Base-by-base conservation (phyloP, 2,797 vertebrate species). In the Epinephelus malabaricus region DNA sequence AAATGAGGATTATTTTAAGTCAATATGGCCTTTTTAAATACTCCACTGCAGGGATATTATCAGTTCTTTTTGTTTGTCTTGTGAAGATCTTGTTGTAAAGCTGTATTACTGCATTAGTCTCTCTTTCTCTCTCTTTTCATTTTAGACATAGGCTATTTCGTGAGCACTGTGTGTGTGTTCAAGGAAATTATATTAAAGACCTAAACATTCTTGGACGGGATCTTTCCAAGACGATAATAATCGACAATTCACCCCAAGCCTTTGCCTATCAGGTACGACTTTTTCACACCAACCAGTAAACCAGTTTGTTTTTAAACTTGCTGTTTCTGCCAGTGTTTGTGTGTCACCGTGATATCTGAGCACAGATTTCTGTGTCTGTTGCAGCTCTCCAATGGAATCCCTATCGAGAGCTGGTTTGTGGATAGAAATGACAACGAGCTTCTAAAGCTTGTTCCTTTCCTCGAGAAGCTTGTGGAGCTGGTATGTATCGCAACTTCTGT, bases 351-450 rank as follows among this genome's bases (percentile, higher is more conserved):
- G 17, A 56, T 51, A 6, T 23, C 45, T 23, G 0, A 50, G 4
- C 21, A 12, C 1, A 3, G 2, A 12, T 61, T 18, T 51, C 27
- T 58, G 12, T 69, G 14, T 68, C 30, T 79, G n/a, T 80, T 85
- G 21, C 82, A 99, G 98, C 97, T 99, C 88, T 98, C 98, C 87
- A 99, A 99, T 87, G 98, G 98, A 77, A 99, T 99, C 90, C 98
- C 98, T 66, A 99, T 99, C 86, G 98, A 99, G 94, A 99, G 98
- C 94, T 99, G 98, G 98, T 99, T 99, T 94, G 97, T 99, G 96
- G 98, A 99, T 94, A 97, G 97, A 96, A 99, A 98, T 79, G 98
- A 99, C 96, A 98, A 96, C 47, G 98, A 99, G 92, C 98, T 99
- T 79, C 95, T 99, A 85, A 99, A 99, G 94, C 93, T 99, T 81